Conservation (phyloP, 2,797 vertebrate genomes). For the Paratrypauchen microcephalus region DNA sequence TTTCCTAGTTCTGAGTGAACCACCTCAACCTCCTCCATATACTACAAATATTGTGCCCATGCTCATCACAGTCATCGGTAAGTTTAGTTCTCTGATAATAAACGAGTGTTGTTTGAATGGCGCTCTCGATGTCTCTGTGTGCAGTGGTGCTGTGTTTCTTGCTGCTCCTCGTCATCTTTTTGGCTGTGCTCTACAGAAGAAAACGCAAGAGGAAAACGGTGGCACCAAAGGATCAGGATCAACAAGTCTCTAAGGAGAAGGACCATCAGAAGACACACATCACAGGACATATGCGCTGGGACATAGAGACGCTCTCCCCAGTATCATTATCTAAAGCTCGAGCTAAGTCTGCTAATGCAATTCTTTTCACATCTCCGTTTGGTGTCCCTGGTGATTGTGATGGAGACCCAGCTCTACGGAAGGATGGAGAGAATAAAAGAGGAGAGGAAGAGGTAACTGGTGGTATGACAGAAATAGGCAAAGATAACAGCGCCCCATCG, state of each 20-base stretch:
- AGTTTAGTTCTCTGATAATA: background rate
- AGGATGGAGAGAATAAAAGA: background rate
- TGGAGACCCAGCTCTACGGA: background rate
- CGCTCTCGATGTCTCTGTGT: constrained; percentile 4
- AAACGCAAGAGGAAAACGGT: constrained; percentile 62
- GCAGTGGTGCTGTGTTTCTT: constrained; percentile 65
- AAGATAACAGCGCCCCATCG: background rate
- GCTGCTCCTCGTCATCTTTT: constrained; percentile 47
- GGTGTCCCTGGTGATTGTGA: constrained; percentile 3
- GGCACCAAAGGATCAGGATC: constrained; percentile 25
- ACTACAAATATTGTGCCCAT: constrained; percentile 2
- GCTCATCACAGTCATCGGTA: constrained; percentile 54
- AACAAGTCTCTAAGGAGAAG: background rate
- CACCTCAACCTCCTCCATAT: background rate
- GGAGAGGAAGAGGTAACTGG: background rate
- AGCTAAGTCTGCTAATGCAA: constrained; percentile 73
- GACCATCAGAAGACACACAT: background rate
- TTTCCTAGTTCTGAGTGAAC: background rate
- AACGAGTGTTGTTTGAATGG: background rate
- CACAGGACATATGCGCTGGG: accelerated
- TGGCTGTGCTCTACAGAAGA: constrained; percentile 53
- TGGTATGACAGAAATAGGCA: background rate
- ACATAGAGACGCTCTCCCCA: constrained; percentile 10
- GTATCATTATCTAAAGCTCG: constrained; percentile 28
- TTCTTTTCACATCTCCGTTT: constrained; percentile 49